Percentiles rank a stretch among this genome's conserved stretches.
phyloP scores from a whole-genome alignment of 2,113 vertebrate species.

The Sylvia atricapilla region DNA sequence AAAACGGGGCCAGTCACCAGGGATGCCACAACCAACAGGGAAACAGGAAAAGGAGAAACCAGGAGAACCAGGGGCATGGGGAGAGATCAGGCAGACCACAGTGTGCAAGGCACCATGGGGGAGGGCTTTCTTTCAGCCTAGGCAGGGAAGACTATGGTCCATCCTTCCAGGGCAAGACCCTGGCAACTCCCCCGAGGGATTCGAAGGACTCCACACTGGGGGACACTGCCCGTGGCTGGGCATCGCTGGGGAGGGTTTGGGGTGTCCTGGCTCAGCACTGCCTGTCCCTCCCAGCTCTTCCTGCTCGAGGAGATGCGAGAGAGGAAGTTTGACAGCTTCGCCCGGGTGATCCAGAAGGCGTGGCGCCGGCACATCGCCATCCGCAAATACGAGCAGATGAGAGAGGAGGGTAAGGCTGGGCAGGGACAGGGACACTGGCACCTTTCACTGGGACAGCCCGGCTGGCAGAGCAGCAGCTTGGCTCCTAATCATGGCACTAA shows the following conservation, averaged over 20 bases:
- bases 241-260: too few species aligned
- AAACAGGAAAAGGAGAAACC: neutral
- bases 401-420: conserved; percentile 85
- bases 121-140: neutral
- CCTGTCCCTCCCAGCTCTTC: conserved; percentile 23
- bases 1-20: neutral
- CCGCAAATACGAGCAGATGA: conserved; percentile 93
- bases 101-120: neutral
- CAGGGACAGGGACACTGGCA: rapidly evolving
- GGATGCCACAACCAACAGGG: neutral
- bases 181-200: neutral
- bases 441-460: neutral
- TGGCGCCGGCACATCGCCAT: conserved; percentile 86
- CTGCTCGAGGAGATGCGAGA: conserved; percentile 95
- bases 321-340: conserved; percentile 91
- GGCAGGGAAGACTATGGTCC: neutral
- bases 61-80: neutral
- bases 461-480: neutral
- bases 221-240: rapidly evolving
- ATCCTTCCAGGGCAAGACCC: neutral
- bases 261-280: too few species aligned
- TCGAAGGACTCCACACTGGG: neutral
- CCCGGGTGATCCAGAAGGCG: conserved; percentile 94
- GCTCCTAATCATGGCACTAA: neutral
- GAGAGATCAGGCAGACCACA: neutral